Conservation (phyloP, 2,113 vertebrate species). For the Sinocyclocheilus grahami region DNA sequence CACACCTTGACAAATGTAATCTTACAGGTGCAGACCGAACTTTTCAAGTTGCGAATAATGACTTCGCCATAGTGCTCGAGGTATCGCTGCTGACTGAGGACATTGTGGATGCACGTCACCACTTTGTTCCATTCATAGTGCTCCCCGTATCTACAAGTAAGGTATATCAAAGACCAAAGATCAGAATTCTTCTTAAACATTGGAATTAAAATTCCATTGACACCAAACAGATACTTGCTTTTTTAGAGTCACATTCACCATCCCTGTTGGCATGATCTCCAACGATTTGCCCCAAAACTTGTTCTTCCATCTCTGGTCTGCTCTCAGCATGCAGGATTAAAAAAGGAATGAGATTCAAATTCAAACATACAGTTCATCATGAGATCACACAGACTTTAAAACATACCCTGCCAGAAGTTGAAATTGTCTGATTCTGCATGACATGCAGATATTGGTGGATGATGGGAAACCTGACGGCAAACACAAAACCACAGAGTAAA, state of each 20-base stretch:
- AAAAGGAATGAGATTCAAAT: neutral
- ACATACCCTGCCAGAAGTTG: conserved; percentile 88
- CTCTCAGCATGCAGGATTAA: conserved; percentile 56
- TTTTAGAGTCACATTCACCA: conserved; percentile 89
- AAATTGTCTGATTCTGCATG: conserved; percentile 86
- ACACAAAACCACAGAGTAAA: neutral
- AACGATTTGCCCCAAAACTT: conserved; percentile 99
- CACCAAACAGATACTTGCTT: conserved; percentile 76
- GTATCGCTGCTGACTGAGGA: conserved; percentile 95
- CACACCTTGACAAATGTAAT: conserved; percentile 94
- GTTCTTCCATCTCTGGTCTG: conserved; percentile 98
- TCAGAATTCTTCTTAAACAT: neutral
- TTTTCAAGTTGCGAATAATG: conserved; percentile 85
- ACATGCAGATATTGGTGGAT: conserved; percentile 88
- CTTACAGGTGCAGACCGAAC: conserved; percentile 86
- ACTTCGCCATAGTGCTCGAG: conserved; percentile 99
- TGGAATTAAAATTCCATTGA: neutral
- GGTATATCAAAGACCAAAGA: conserved; percentile 23
- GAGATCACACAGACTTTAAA: neutral
- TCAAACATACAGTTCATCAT: neutral
- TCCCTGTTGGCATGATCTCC: conserved; percentile 97
- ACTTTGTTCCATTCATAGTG: conserved; percentile 99
- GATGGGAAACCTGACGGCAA: conserved; percentile 82
- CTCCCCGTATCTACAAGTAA: conserved; percentile 80
- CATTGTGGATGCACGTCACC: conserved; percentile 97